Conservation (phyloP, 2,888 invertebrate species). For the Eupelmus urozonus region DNA sequence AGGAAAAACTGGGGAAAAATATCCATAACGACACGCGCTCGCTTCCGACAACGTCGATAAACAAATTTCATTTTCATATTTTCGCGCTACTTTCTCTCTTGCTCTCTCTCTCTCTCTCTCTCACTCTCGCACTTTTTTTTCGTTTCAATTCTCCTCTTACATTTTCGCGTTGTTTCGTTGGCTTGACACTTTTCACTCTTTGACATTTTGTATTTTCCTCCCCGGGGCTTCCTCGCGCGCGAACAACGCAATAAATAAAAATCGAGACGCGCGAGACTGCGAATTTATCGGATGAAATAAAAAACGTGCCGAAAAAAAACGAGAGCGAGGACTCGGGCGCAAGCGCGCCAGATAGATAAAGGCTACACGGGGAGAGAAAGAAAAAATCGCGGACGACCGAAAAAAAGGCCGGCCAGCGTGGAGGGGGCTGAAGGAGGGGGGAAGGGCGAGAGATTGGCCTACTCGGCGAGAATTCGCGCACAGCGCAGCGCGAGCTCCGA, state of each 20-base stretch:
- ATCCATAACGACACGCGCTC: conserved; percentile 26
- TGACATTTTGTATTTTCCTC: conserved; percentile 54
- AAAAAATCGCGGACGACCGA: not conserved
- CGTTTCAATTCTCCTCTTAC: not conserved
- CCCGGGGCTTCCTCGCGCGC: not conserved
- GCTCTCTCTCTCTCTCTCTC: not conserved
- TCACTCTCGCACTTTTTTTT: not conserved
- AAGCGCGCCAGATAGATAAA: conserved; percentile 5
- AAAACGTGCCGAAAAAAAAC: conserved; percentile 1
- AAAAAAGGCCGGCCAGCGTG: no score
- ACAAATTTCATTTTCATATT: conserved; percentile 32
- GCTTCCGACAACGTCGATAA: conserved; percentile 38
- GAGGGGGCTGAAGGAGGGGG: not conserved
- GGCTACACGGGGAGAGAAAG: not conserved
- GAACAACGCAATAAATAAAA: conserved; percentile 51
- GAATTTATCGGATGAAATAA: conserved; percentile 36
- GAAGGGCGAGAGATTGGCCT: conserved; percentile 45
- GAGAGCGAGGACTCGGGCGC: not conserved
- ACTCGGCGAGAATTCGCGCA: conserved; percentile 54
- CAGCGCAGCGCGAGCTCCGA: conserved; percentile 19
- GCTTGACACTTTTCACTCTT: conserved; percentile 50
- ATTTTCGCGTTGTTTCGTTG: conserved; percentile 44
- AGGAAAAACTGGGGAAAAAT: no score
- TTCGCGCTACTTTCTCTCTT: conserved; percentile 1
- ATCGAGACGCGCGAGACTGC: conserved; percentile 41